Evolutionary conservation across 2,888 invertebrate genomes (phyloP).

Genomic region (Dolomedes plantarius): DNA sequence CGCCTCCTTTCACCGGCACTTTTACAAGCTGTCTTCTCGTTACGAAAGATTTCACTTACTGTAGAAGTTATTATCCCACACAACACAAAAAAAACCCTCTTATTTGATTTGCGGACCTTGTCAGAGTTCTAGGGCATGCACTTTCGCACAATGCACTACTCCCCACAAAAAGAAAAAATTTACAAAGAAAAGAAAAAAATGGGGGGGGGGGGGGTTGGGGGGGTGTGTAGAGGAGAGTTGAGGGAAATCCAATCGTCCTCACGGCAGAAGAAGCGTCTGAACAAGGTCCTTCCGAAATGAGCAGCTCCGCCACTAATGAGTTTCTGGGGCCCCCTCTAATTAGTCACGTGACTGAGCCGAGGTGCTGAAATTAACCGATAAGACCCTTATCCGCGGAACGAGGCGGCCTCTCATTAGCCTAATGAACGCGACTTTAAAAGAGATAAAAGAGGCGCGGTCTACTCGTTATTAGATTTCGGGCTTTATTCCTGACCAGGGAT

Average conservation of each 20-base stretch:
- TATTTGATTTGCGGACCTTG: too few species aligned
- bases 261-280: too few species aligned
- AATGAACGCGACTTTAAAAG: constrained; percentile 66
- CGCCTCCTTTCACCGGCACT: too few species aligned
- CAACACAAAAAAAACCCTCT: too few species aligned
- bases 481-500: background rate
- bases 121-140: too few species aligned
- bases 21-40: too few species aligned
- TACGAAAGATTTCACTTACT: too few species aligned
- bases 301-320: background rate
- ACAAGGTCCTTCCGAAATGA: background rate
- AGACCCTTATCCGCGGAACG: background rate
- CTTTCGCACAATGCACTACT: too few species aligned
- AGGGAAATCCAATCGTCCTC: too few species aligned
- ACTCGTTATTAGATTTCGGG: constrained; percentile 14
- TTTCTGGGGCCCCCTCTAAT: background rate
- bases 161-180: too few species aligned
- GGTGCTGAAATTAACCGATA: constrained; percentile 18
- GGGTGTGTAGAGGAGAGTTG: background rate
- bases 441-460: constrained; percentile 59
- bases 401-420: constrained; percentile 59
- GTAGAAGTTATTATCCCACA: too few species aligned
- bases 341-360: constrained; percentile 2
- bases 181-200: background rate
- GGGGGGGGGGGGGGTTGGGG: too few species aligned